These are phyloP conservation scores for Trachelus iudaicus DNA, from an alignment of 2,888 invertebrate species.

Conservation along the genomic window DNA sequence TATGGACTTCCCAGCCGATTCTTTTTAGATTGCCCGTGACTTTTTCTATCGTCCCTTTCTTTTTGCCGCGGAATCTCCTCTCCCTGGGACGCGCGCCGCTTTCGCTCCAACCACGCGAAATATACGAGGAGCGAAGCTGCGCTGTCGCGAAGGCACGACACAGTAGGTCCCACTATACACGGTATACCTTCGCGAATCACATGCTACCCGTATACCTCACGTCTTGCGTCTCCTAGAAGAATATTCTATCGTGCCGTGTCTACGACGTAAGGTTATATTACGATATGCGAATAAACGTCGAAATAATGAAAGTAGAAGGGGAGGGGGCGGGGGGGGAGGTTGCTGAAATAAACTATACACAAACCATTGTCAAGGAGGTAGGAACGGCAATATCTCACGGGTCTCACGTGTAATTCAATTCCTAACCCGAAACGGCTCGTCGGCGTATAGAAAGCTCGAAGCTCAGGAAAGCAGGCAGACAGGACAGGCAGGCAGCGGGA, in stretches of 20 bases:
- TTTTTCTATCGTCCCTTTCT: slow-evolving; percentile 28
- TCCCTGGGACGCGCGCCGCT: too few relatives aligned
- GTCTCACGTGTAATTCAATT: slow-evolving; percentile 2
- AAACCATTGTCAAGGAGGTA: too few relatives aligned
- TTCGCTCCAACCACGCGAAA: background rate
- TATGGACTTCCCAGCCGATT: slow-evolving; percentile 50
- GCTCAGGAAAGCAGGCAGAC: slow-evolving; percentile 1
- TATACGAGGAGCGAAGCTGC: background rate
- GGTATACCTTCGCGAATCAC: too few relatives aligned
- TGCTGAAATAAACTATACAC: too few relatives aligned
- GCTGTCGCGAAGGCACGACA: background rate
- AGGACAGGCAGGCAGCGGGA: background rate
- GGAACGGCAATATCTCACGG: background rate
- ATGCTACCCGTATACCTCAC: too few relatives aligned
- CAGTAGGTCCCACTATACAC: too few relatives aligned
- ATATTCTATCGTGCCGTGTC: too few relatives aligned
- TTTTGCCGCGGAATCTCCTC: slow-evolving; percentile 13
- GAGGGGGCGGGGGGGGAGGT: accelerated
- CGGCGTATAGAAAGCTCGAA: background rate
- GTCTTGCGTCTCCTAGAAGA: too few relatives aligned
- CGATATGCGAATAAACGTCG: too few relatives aligned
- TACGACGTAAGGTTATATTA: too few relatives aligned
- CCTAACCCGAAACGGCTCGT: background rate
- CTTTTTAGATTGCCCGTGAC: slow-evolving; percentile 42
- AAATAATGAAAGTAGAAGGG: too few relatives aligned